phyloP scores from a whole-genome alignment of 2,888 invertebrate genomes.

The Drosophila kokeensis region DNA sequence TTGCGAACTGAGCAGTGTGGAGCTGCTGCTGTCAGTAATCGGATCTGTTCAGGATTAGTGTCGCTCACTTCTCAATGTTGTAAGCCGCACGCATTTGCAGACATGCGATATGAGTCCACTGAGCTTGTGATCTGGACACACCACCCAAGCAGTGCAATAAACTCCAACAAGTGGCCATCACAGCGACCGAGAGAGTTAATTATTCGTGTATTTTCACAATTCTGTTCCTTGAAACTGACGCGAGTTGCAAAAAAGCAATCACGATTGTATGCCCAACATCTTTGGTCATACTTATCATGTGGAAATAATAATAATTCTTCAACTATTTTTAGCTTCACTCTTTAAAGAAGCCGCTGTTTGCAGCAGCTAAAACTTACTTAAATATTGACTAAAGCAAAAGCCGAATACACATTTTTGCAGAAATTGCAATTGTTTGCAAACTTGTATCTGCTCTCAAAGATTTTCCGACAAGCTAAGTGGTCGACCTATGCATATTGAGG shows the following conservation, averaged over 20 bases:
- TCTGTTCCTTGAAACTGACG: not conserved
- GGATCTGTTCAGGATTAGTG: conserved; percentile 76
- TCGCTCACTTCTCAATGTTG: conserved; percentile 75
- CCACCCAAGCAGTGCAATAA: conserved; percentile 62
- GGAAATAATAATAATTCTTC: not conserved
- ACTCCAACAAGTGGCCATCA: conserved; percentile 30
- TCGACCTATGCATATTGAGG: not conserved
- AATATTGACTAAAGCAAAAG: not conserved
- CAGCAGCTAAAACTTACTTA: not conserved
- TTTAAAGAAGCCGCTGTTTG: not conserved
- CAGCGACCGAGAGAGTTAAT: not conserved
- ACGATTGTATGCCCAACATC: not conserved
- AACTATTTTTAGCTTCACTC: not conserved
- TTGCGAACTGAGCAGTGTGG: conserved; percentile 6
- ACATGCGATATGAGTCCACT: conserved; percentile 49
- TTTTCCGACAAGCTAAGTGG: not conserved
- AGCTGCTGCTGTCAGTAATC: conserved; percentile 67
- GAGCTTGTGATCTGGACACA: conserved; percentile 50
- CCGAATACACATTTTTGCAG: not conserved
- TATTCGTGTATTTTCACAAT: conserved; percentile 3
- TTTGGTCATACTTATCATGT: not conserved
- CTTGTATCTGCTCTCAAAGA: not conserved
- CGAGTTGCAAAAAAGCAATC: conserved; percentile 4
- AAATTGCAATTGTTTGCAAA: not conserved
- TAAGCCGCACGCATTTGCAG: conserved; percentile 73